These are phyloP conservation scores for Lottia scabra DNA, from an alignment of 2,888 invertebrate genomes.

Conservation along the genomic window DNA sequence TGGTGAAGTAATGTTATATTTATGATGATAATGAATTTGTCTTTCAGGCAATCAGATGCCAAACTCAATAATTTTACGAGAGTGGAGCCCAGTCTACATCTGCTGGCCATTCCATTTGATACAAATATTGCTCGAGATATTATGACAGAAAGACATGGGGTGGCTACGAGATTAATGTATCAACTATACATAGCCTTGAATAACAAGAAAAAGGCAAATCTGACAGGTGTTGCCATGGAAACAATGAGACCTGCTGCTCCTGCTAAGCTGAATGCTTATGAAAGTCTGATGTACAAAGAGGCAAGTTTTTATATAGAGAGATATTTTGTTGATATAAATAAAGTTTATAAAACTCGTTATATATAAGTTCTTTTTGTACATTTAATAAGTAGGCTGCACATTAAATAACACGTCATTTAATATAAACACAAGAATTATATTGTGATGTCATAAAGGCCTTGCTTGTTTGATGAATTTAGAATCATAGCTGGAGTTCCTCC, in stretches of 20 bases:
- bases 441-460: no score
- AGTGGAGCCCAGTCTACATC: conserved; percentile 65
- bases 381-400: no score
- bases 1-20: no score
- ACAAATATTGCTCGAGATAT: conserved; percentile 67
- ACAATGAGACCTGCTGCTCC: conserved; percentile 68
- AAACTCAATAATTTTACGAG: conserved; percentile 69
- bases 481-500: no score
- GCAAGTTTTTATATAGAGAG: conserved; percentile 37
- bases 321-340: no score
- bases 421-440: no score
- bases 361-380: no score
- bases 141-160: conserved; percentile 67
- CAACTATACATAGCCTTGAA: conserved; percentile 67
- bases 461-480: no score
- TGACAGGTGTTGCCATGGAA: conserved; percentile 69
- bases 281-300: conserved; percentile 67
- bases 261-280: conserved; percentile 65
- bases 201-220: conserved; percentile 66
- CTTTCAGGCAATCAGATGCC: conserved; percentile 63
- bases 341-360: no score
- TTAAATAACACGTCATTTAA: no score
- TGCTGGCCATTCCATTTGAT: conserved; percentile 68
- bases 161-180: conserved; percentile 67
- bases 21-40: neutral